A percentile compares a stretch with the other conserved stretches of the same genome.
Conservation (phyloP, 2,888 invertebrate species). For the Pterobdella sp. region DNA sequence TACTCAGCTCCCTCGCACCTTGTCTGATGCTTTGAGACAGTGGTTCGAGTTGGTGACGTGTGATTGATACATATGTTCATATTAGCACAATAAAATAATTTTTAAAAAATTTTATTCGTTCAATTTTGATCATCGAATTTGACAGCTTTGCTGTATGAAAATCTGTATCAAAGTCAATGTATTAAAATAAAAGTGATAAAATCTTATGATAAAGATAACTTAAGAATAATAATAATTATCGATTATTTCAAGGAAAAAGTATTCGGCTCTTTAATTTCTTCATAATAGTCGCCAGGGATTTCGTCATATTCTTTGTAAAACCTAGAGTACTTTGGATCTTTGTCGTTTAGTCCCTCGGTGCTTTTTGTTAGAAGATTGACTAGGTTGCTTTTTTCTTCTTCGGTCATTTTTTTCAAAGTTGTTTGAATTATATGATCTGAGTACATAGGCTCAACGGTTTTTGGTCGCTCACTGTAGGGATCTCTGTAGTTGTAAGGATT, state of each 20-base stretch:
- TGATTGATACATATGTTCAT: not conserved
- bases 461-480: not conserved
- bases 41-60: conserved; percentile 78
- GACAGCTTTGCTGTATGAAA: not conserved
- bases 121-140: not conserved
- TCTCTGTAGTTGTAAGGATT: not conserved
- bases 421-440: conserved; percentile 20
- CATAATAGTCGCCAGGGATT: not conserved
- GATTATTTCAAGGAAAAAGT: not conserved
- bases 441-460: not conserved
- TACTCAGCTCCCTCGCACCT: conserved; percentile 73
- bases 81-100: not conserved
- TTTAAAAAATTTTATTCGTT: not conserved
- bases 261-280: not conserved
- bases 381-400: conserved; percentile 29
- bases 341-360: conserved; percentile 24
- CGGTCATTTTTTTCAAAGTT: conserved; percentile 30
- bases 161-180: not conserved
- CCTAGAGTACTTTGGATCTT: not conserved
- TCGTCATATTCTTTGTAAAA: not conserved
- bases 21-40: conserved; percentile 90
- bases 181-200: not conserved
- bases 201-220: not conserved
- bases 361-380: conserved; percentile 31
- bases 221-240: not conserved